Evolutionary conservation across 1,140 invertebrate genomes (phyloP), one percentile per base, ranked within the genome.

Genomic region (Manduca sexta): DNA sequence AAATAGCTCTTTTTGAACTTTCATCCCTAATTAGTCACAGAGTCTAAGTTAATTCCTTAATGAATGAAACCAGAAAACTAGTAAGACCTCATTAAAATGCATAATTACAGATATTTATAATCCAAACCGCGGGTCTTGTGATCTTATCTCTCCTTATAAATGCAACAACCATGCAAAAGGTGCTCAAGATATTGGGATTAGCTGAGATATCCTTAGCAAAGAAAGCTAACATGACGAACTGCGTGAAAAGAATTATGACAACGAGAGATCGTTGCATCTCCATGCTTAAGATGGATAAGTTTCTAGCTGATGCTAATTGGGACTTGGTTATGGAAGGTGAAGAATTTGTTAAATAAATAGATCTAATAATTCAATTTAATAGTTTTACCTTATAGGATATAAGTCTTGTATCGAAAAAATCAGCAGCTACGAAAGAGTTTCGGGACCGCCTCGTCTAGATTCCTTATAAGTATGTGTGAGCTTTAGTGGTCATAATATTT

Each of bases 201-300:
- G 62, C 78, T 0, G 73, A 85, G 45, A 77, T 86, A 48, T 86
- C 83, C 0, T 48, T 82, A 2, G 74, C 82, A 0, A 84, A 84
- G 58, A 85, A 86, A 38, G 75, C 74, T 0, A 86, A 86, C 31
- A 86, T 86, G 83, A 85, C 80, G 0, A 85, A 84, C 39, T 83
- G 81, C 35, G 75, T 86, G 6, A 81, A 78, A 47, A 67, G 82
- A 1, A 61, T 86, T 44, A 79, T 83, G 69, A 45, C 65, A 17
- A 84, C 78, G 0, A 66, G 83, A 41, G 77, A 84, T 40, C 68
- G 80, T 0, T 84, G 75, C 30, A 77, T 86, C 5, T 75, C 76
- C 0, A 83, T 86, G 72, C 52, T 86, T 41, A 86, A 86, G 56
- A 84, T 85, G 75, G 82, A 86, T 33, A 86, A 84, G 59, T 86